Percentiles rank a stretch among this genome's conserved stretches.
Conservation (phyloP, 2,888 invertebrate genomes). For the Tenthredo mesomela region DNA sequence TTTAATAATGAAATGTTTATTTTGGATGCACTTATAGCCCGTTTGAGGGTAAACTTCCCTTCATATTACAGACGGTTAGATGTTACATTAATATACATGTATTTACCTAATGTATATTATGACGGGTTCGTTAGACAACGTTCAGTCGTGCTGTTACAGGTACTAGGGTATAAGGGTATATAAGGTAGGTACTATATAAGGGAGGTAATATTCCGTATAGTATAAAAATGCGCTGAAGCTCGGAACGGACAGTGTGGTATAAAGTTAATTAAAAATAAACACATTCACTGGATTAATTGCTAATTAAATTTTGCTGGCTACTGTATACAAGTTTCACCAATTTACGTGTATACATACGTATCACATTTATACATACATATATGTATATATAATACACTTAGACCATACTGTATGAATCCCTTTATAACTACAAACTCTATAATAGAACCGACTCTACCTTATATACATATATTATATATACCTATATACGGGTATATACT, state of each 20-base stretch:
- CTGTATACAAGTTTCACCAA: constrained; percentile 11
- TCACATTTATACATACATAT: constrained; percentile 24
- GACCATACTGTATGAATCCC: constrained; percentile 6
- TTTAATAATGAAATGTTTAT: neutral
- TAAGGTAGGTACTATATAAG: neutral
- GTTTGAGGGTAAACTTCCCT: neutral
- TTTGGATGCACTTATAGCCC: neutral
- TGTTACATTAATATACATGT: neutral
- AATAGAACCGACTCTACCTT: constrained; percentile 19
- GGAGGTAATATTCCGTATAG: neutral
- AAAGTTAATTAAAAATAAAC: constrained; percentile 56
- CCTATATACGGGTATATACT: neutral
- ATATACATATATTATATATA: neutral
- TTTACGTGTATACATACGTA: constrained; percentile 11
- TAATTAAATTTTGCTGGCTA: constrained; percentile 54
- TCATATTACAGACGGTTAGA: neutral
- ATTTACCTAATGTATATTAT: neutral
- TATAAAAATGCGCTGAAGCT: neutral
- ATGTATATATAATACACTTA: constrained; percentile 15
- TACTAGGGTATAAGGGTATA: neutral
- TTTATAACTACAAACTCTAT: constrained; percentile 34
- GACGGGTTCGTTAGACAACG: neutral
- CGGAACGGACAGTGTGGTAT: neutral
- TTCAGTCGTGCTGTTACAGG: neutral
- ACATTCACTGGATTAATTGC: constrained; percentile 54